Percentiles rank a stretch among this genome's conserved stretches.
Conservation (phyloP, 2,113 vertebrate genomes). For the Scopus umbretta region DNA sequence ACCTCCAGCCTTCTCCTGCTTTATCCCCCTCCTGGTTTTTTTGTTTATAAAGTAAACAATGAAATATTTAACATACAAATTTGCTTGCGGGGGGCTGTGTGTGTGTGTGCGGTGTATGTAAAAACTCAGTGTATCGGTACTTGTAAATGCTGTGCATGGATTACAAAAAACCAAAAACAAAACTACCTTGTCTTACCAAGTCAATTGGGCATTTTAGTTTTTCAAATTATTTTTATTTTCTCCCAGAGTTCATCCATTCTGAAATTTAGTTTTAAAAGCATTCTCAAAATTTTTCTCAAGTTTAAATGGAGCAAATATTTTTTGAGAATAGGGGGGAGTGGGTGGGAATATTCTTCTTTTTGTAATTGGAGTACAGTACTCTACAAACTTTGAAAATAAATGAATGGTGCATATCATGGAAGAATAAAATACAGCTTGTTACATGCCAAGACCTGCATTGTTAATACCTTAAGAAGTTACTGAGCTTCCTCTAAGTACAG, state of each 20-base stretch:
- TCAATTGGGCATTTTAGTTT: neutral
- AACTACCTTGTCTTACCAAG: neutral
- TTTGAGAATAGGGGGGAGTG: neutral
- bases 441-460: slow-evolving; percentile 1
- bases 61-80: neutral
- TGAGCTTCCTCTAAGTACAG: slow-evolving; percentile 31
- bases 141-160: no score
- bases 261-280: neutral
- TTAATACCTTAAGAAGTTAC: slow-evolving; percentile 66
- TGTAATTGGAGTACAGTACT: neutral
- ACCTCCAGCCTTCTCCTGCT: neutral
- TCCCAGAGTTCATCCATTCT: neutral
- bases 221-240: neutral
- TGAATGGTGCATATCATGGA: neutral
- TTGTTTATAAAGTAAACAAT: neutral
- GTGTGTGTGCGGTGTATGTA: no score
- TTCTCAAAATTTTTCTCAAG: neutral
- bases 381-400: slow-evolving; percentile 17
- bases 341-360: neutral
- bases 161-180: neutral
- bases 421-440: slow-evolving; percentile 7
- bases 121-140: no score
- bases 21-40: accelerated
- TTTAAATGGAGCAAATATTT: neutral
- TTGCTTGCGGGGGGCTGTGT: no score